Percentiles rank a stretch among this genome's conserved stretches.
Conservation (phyloP, 2,888 invertebrate genomes). For the Ligdia adustata region DNA sequence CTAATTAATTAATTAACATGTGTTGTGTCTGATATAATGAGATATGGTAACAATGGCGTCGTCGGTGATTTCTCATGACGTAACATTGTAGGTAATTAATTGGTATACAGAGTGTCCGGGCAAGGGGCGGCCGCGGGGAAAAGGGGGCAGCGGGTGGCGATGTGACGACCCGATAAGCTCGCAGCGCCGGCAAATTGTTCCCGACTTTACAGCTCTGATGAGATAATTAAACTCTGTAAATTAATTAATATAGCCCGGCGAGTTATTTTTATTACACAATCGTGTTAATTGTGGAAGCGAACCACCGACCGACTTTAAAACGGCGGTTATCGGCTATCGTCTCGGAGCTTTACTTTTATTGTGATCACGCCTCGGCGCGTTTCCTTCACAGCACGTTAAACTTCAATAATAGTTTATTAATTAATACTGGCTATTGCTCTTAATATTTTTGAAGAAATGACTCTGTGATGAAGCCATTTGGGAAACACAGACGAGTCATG, state of each 20-base stretch:
- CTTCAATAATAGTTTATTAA: conserved; percentile 28
- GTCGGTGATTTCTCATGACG: conserved; percentile 69
- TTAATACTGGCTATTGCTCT: conserved; percentile 29
- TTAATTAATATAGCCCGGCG: conserved; percentile 73
- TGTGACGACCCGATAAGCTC: conserved; percentile 74
- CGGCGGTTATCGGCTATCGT: conserved; percentile 24
- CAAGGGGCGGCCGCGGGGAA: conserved; percentile 29
- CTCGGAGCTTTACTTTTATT: conserved; percentile 29
- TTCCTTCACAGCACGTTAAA: conserved; percentile 35
- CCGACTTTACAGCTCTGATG: conserved; percentile 69
- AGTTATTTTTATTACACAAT: conserved; percentile 69
- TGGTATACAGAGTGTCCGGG: conserved; percentile 40
- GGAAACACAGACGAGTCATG: conserved; percentile 18
- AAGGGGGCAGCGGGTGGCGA: conserved; percentile 44
- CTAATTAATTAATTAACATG: conserved; percentile 45
- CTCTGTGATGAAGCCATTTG: conserved; percentile 20
- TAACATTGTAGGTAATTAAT: background rate
- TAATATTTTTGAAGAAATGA: conserved; percentile 19
- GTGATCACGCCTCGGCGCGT: conserved; percentile 30
- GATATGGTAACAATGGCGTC: conserved; percentile 38
- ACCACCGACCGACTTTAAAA: conserved; percentile 61
- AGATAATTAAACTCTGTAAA: conserved; percentile 79
- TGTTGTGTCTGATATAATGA: conserved; percentile 43
- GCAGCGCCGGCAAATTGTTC: conserved; percentile 62
- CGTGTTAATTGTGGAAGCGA: conserved; percentile 61